phyloP scores from a whole-genome alignment of 2,113 vertebrate species.

The Tyto alba region DNA sequence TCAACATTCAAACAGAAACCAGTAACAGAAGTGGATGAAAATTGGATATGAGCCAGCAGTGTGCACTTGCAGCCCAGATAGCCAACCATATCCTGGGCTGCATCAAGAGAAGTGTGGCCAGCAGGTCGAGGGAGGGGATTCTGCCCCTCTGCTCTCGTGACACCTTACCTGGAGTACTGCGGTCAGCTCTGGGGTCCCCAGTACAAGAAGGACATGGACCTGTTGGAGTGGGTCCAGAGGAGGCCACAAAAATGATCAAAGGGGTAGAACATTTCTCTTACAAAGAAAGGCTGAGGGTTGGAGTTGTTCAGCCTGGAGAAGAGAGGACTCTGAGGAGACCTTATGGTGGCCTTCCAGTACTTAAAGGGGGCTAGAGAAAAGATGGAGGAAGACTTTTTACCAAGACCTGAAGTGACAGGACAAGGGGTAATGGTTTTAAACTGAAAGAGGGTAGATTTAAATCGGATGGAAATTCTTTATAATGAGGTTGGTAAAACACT shows the following conservation, averaged over 20 bases:
- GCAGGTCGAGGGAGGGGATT: background rate
- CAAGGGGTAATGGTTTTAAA: background rate
- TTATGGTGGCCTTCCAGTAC: background rate
- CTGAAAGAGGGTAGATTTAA: background rate
- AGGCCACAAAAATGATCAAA: accelerated
- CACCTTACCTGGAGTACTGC: background rate
- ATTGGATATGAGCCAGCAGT: no score
- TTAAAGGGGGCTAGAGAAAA: background rate
- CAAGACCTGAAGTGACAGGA: background rate
- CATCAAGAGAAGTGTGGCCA: background rate
- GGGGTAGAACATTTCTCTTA: background rate
- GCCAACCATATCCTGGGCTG: background rate
- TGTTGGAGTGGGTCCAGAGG: background rate
- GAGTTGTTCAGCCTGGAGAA: background rate
- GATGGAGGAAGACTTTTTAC: background rate
- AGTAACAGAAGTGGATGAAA: background rate
- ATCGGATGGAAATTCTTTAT: background rate
- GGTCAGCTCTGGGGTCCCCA: background rate
- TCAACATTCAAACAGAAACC: background rate
- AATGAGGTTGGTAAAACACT: accelerated
- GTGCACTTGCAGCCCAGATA: background rate
- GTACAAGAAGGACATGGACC: background rate
- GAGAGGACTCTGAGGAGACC: background rate
- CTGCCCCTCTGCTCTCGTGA: background rate
- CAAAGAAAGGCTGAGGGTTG: background rate